Evolutionary conservation across 1,140 invertebrate genomes (phyloP), one percentile per base, ranked within the genome.

Genomic region (Scaptomyza graminum): DNA sequence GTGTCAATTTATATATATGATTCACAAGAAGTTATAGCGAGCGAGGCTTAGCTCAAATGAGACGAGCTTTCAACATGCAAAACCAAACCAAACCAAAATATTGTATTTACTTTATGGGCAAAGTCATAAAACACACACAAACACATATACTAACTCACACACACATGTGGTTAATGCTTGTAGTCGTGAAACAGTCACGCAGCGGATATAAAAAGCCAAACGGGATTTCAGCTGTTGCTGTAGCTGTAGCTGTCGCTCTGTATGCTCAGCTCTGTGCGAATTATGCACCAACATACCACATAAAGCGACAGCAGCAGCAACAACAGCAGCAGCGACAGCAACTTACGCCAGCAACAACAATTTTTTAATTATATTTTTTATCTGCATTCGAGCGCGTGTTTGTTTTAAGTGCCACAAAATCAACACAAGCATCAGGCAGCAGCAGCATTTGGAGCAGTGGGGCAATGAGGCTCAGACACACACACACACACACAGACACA

Each of bases 321-420:
- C 28, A 52, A 12, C 50, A 34, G 8, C 12, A 46, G 18, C 46
- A 61, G n/a, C 61, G 50, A 5, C 37, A 52, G 37, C 47, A 34
- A 15, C 57, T 51, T 41, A 64, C 15, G 5, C 8, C 34, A 57
- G 25, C 16, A 69, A 75, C 64, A 87, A 59, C 62, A 47, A 44
- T 87, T 87, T 22, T 88, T 87, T 87, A 88, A 87, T 87, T 87
- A 88, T 83, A 83, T 65, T 87, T 88, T 50, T 88, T 83, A 83
- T 88, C 75, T 83, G 52, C 60, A 87, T 62, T 65, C 50, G 13
- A 76, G 80, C 66, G 70, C 78, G 76, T 66, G 43, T 63, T 52
- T 68, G 76, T 84, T 84, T 84, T 84, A 79, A 81, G 65, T 47
- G 47, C 46, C 69, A 74, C 66, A 81, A 71, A 71, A 76, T 66